Percentiles rank a stretch among this genome's conserved stretches.
Conservation (phyloP, 2,888 invertebrate genomes). For the Dynastes maya region DNA sequence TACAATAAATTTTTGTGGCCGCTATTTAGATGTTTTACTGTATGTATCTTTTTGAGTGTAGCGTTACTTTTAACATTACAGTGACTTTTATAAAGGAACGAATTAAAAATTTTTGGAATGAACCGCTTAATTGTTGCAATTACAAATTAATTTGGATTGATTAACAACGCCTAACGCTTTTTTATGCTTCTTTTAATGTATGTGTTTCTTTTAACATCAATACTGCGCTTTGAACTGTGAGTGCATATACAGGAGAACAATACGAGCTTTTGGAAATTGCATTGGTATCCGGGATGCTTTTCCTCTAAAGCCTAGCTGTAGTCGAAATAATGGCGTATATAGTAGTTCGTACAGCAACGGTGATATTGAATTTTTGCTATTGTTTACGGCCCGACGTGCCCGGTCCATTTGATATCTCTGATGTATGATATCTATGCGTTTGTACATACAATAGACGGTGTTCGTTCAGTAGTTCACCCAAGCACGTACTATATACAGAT, state of each 20-base stretch:
- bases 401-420: constrained; percentile 9
- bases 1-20: no score
- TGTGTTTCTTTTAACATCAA: no score
- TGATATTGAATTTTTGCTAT: constrained; percentile 19
- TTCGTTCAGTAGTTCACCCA: not conserved
- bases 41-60: no score
- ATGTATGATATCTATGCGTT: not conserved
- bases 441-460: constrained; percentile 7
- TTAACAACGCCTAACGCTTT: no score
- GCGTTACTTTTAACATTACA: no score
- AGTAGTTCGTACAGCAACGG: not conserved
- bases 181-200: no score
- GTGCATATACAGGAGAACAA: not conserved
- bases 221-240: no score
- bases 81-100: no score
- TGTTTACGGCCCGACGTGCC: constrained; percentile 4
- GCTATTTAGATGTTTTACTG: no score
- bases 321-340: not conserved
- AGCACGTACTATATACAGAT: not conserved
- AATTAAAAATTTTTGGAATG: no score
- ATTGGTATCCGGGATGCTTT: not conserved
- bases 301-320: not conserved
- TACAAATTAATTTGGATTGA: no score
- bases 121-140: no score
- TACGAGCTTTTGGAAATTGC: constrained; percentile 2